Base-by-base conservation (phyloP, 2,797 vertebrate genomes). In the Pogoniulus pusillus region DNA sequence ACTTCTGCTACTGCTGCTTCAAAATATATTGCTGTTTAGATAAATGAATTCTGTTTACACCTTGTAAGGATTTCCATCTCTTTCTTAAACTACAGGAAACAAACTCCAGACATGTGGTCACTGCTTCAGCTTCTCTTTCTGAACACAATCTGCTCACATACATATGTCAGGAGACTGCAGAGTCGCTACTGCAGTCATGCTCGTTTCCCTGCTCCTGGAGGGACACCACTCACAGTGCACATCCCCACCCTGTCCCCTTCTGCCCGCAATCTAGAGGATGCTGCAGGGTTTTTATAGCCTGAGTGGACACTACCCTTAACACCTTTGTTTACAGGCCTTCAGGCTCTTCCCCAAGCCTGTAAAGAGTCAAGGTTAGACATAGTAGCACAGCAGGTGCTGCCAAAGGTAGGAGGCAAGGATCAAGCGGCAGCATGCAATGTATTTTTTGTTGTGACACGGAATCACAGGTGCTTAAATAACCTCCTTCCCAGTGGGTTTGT, bases 131-230 rank as follows among this genome's bases (percentile, higher is more conserved):
- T 69, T 73, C 43, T 16, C 12, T 47, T 79, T 79, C 37, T 72
- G 65, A 73, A 34, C 20, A 39, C 23, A 26, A 4, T 10, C 12
- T 7, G n/a, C 19, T 60, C 8, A 3, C 9, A 9, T 8, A 30
- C 5, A 1, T 5, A 49, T 45, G 19, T 20, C 66, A 82, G 59
- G 60, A 84, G 37, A 41, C 37, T 59, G 16, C 30, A 53, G 34
- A 65, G 41, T 68, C 26, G 15, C 10, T 62, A 7, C 6, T 30
- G 71, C 30, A 58, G 10, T 27, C 58, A 41, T 9, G 14, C 12
- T 66, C 0, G 0, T 75, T 87, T 43, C 16, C 18, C 24, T 0
- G 0, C 24, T 78, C 8, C 37, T 27, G 26, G 47, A 63, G 41
- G 58, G 43, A 37, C 0, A 26, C 27, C 20, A 30, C 23, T 63